Base-by-base conservation (phyloP, 2,888 invertebrate genomes). In the Suillia variegata region DNA sequence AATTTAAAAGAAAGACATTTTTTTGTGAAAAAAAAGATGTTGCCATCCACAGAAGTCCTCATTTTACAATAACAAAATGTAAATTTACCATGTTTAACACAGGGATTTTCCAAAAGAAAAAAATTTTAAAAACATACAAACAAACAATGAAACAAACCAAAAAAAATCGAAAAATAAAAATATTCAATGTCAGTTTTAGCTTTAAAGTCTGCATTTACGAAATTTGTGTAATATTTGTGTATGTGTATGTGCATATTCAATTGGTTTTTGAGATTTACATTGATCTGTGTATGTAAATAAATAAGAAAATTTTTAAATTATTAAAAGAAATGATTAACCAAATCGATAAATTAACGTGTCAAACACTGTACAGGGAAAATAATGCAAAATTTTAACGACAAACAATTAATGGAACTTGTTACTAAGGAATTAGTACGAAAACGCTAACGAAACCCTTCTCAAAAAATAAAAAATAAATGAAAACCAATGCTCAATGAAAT, bases 81-180 rank as follows among this genome's bases (percentile, higher is more conserved):
- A 45, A 45, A 45, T 45, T 38, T n/a, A 20, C 45, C 17, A 45
- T 45, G 56, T 60, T 34, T 52, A 58, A 62, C 67, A 69, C 68
- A 69, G 68, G 68, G 68, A 69, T 69, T 69, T 68, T 68, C 13
- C 51, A 51, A 17, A 68, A 61, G n/a, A n/a, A 53, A 49, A 48
- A 17, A 66, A 63, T 56, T 67, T 62, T 64, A 58, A 59, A n/a
- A 70, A 67, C 62, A 65, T 22, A 24, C 54, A 57, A 65, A 56
- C 45, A 59, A 60, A 55, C n/a, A 61, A 58, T 24, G 38, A 50
- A 57, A 57, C 55, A 58, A 53, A 51, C 24, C 24, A n/a, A 54
- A 65, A 54, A 54, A 55, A 66, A 67, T 70, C 67, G 55, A 63
- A 70, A 65, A 73, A 68, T 71, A 73, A 72, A 73, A 72, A 72